These are phyloP conservation scores for Boloria selene DNA, from an alignment of 2,888 invertebrate genomes.

Conservation along the genomic window DNA sequence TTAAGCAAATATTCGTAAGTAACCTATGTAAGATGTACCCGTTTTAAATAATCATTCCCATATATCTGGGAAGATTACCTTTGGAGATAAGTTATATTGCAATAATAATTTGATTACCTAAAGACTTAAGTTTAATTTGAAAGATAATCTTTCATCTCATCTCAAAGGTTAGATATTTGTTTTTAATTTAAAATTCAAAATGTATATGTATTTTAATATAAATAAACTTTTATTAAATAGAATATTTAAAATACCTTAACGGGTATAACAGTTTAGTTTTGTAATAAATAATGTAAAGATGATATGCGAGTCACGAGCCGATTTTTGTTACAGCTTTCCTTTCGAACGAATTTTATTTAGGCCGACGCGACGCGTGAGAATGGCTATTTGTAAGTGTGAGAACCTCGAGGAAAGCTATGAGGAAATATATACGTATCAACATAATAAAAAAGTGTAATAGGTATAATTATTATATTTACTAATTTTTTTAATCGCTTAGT, in stretches of 20 bases:
- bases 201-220: no score
- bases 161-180: no score
- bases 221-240: no score
- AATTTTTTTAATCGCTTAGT: no score
- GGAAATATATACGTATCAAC: conserved; percentile 3
- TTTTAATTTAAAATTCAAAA: no score
- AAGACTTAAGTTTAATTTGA: no score
- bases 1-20: neutral
- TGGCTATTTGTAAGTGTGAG: conserved; percentile 28
- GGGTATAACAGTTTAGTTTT: neutral
- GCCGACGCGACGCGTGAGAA: conserved; percentile 33
- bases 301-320: conserved; percentile 29
- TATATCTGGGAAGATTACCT: no score
- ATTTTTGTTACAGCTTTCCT: conserved; percentile 33
- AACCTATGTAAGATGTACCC: neutral
- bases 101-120: no score
- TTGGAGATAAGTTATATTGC: no score
- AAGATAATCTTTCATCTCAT: no score
- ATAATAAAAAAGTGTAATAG: conserved; percentile 9
- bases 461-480: conserved; percentile 11
- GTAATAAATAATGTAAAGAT: conserved; percentile 13
- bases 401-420: conserved; percentile 18
- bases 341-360: conserved; percentile 32
- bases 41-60: no score
- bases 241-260: no score